A percentile compares a stretch with the other conserved stretches of the same genome.
phyloP scores from a whole-genome alignment of 1,140 invertebrate genomes.

The Drosophila oshimai region DNA sequence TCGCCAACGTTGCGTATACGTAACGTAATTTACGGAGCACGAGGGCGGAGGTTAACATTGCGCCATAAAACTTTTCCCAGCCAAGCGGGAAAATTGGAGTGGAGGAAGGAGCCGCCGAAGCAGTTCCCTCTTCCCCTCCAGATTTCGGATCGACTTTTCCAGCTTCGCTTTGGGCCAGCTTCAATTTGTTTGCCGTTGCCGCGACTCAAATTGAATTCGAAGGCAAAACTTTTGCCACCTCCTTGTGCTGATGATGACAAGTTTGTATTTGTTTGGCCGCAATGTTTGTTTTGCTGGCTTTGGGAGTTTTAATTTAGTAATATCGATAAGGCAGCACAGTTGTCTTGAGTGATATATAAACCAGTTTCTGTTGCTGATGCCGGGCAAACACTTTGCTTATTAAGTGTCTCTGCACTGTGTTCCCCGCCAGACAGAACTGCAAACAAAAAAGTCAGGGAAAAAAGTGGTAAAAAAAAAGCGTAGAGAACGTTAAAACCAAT shows the following conservation, averaged over 20 bases:
- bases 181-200: slow-evolving; percentile 45
- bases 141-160: slow-evolving; percentile 27
- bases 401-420: slow-evolving; percentile 60
- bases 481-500: slow-evolving; percentile 30
- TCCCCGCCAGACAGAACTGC: slow-evolving; percentile 27
- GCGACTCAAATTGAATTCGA: slow-evolving; percentile 57
- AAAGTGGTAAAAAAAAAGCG: background rate
- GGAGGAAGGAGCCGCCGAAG: background rate
- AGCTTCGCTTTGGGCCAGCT: slow-evolving; percentile 28
- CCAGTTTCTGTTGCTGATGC: slow-evolving; percentile 1
- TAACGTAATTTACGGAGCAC: slow-evolving; percentile 68
- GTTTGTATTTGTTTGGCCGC: slow-evolving; percentile 6
- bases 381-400: slow-evolving; percentile 51
- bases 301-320: slow-evolving; percentile 35
- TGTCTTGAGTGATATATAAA: background rate
- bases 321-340: slow-evolving; percentile 23
- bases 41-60: background rate
- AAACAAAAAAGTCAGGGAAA: slow-evolving; percentile 5
- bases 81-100: slow-evolving; percentile 2
- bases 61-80: slow-evolving; percentile 47
- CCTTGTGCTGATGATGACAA: slow-evolving; percentile 37
- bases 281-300: slow-evolving; percentile 10
- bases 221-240: slow-evolving; percentile 32
- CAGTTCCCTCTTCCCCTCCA: slow-evolving; percentile 18
- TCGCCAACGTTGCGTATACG: slow-evolving; percentile 70